Base-by-base conservation (phyloP, 2,797 vertebrate species). In the Austrolebias charrua region DNA sequence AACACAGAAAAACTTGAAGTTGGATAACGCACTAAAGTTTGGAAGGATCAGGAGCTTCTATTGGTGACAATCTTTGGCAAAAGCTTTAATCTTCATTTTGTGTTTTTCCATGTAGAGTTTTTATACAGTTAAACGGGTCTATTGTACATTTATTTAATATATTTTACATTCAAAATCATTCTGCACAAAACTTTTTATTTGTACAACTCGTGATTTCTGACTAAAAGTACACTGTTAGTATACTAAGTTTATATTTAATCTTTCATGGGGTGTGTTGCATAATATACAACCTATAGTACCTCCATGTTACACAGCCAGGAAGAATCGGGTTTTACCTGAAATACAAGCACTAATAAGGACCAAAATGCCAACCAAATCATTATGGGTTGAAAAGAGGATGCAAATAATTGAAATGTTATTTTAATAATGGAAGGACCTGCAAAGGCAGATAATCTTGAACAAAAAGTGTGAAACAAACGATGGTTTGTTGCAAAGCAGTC, bases 1-100 rank as follows among this genome's bases (percentile, higher is more conserved):
- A 86, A 86, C 87, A 82, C 78, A 66, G 57, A 63, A 62, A 24
- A 78, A 80, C 82, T 64, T 66, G 73, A 45, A 67, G 56, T 76
- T 68, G 76, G 70, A 83, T 53, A 55, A 79, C 75, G 87, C 76
- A 66, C 76, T 82, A 46, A 4, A 71, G 55, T 54, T 70, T 53
- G 20, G 61, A 63, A 55, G 65, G 75, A 81, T 60, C 76, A 28
- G 47, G 31, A 64, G 52, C 18, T 18, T 56, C 59, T 76, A 78
- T 86, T 71, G 4, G 50, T 18, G 29, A 53, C 67, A 63, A 80
- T 83, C 63, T 4, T 53, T 33, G 3, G 44, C 49, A 56, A 47
- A 55, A 45, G 55, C 69, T 83, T 69, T 74, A 70, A 70, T 79
- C 79, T 48, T 35, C 69, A 62, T 70, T 78, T 69, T 69, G 45